Evolutionary conservation across 2,797 vertebrate species (phyloP).

Genomic region (Apogon hyalosoma): DNA sequence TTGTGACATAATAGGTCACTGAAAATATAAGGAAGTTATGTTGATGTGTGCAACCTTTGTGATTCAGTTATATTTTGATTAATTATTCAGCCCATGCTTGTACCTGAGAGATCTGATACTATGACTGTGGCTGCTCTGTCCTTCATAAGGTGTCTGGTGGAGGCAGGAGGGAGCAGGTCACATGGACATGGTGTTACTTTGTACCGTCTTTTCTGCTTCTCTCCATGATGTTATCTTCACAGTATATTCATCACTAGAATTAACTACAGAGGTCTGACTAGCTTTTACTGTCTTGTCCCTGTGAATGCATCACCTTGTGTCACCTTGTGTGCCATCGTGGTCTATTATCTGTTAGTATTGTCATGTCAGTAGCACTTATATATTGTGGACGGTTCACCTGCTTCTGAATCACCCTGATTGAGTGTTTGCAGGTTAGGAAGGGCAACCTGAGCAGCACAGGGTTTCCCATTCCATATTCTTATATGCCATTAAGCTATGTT

Average conservation of each 20-base stretch:
- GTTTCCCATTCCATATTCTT: conserved; percentile 7
- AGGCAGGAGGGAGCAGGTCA: conserved; percentile 20
- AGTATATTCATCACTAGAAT: conserved; percentile 17
- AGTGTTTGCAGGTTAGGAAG: conserved; percentile 20
- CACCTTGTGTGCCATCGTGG: not conserved
- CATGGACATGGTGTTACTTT: conserved; percentile 20
- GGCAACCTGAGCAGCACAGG: not conserved
- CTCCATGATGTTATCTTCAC: conserved; percentile 25
- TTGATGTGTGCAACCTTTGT: too few relatives aligned
- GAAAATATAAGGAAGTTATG: too few relatives aligned
- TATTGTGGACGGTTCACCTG: conserved; percentile 4
- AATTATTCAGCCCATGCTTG: too few relatives aligned
- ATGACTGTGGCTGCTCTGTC: not conserved
- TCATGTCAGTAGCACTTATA: conserved; percentile 20
- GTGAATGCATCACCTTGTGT: conserved; percentile 26
- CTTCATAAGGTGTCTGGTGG: conserved; percentile 19
- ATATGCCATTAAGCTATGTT: conserved; percentile 27
- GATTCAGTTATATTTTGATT: too few relatives aligned
- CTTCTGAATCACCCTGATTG: conserved; percentile 28
- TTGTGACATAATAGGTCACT: too few relatives aligned
- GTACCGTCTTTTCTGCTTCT: not conserved
- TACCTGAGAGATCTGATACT: too few relatives aligned
- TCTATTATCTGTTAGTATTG: conserved; percentile 36
- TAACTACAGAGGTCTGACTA: conserved; percentile 11
- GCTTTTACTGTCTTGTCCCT: not conserved